These are phyloP conservation scores for Pollimyrus isidori DNA, from an alignment of 2,113 vertebrate genomes.

Conservation along the genomic window DNA sequence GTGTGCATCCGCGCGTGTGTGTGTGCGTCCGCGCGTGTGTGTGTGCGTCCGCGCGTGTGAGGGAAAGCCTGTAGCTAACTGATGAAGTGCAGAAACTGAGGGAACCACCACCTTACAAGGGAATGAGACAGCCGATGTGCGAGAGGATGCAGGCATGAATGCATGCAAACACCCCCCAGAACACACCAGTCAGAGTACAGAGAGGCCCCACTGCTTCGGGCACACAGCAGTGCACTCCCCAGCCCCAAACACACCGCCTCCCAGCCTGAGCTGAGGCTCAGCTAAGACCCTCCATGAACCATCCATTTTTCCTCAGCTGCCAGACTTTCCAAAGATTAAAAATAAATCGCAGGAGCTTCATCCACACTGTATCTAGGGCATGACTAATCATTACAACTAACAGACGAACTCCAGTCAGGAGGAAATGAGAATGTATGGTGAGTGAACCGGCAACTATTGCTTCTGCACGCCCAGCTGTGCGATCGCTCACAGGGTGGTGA, in stretches of 20 bases:
- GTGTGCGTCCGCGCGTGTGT: neutral
- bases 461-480: neutral
- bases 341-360: neutral
- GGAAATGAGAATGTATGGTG: neutral
- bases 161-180: neutral
- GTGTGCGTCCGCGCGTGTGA: conserved; percentile 14
- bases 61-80: conserved; percentile 22
- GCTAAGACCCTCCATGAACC: neutral
- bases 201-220: neutral
- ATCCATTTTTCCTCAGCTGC: neutral
- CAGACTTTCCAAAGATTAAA: neutral
- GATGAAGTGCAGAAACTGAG: conserved; percentile 26
- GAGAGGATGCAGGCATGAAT: neutral
- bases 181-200: neutral
- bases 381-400: neutral
- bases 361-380: neutral
- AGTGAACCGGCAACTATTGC: neutral
- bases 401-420: neutral
- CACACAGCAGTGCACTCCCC: neutral
- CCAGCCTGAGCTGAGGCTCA: neutral
- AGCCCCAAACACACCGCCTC: neutral
- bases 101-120: conserved; percentile 51
- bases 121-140: conserved; percentile 2
- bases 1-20: conserved; percentile 18
- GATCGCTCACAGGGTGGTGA: neutral